Evolutionary conservation across 1,140 invertebrate genomes (phyloP), one percentile per base, ranked within the genome.

Genomic region (Oreohelix idahoensis): DNA sequence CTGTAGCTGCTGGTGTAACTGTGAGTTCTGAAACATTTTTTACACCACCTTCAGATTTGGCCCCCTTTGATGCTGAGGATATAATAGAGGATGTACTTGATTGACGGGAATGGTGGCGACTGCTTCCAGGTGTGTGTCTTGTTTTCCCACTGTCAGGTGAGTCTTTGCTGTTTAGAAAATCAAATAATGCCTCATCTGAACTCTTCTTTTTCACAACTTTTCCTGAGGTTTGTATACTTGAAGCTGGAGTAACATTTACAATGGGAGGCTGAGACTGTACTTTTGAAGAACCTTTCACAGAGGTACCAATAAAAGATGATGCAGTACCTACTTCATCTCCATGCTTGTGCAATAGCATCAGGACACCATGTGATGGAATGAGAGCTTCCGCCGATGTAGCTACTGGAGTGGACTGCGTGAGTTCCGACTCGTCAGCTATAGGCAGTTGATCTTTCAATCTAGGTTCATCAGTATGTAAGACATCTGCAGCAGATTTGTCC

Each of bases 401-500:
- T 15, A 23, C 66, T 49, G 51, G 11, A 39, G 26, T 49, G 38
- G 79, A 38, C 20, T 79, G 5, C 17, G 1, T 79, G 29, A 45
- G 69, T 15, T 29, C 63, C 32, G 51, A 77, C 45, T 45, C 36
- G 26, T 26, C 29, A 32, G 20, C 49, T 82, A 13, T 32, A 15
- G 53, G 38, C 53, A 63, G 45, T 69, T 70, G 75, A 15, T 81
- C 74, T 83, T 84, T 69, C 79, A 58, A 66, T 42, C 74, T 36
- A 35, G 85, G 84, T 45, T 86, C 83, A 66, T 84, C 86, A 36
- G 86, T 88, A 77, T 92, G 88, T 10, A 94, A 85, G 23, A 95
- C 96, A 29, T 94, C 94, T 0, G 96, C 96, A n/a, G 96, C 96
- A 93, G 95, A 96, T 89, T 96, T 94, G 89, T 97, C 96, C 49